Percentiles rank a stretch among this genome's conserved stretches.
Evolutionary conservation across 2,888 invertebrate species (phyloP).

Genomic region (Meta bourneti): DNA sequence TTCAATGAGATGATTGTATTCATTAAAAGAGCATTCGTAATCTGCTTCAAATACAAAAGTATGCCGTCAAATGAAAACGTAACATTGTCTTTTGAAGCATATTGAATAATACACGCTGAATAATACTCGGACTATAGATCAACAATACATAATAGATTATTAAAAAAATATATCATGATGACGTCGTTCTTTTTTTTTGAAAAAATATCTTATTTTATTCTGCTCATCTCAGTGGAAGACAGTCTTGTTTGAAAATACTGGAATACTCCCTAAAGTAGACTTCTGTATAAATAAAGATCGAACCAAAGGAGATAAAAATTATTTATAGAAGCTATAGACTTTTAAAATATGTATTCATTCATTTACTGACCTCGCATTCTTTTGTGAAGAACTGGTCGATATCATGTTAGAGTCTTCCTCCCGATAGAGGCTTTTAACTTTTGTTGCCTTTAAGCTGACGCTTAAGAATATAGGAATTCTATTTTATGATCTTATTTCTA

Average conservation of each 20-base stretch:
- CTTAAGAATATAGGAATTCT: constrained; percentile 50
- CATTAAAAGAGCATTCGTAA: no score
- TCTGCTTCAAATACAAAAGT: no score
- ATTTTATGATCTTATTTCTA: neutral
- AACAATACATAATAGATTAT: no score
- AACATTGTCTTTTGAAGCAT: no score
- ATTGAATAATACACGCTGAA: no score
- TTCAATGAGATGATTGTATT: no score
- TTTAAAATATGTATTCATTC: neutral
- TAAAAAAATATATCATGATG: no score
- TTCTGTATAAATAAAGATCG: neutral
- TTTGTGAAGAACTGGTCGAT: constrained; percentile 26
- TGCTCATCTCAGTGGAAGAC: no score
- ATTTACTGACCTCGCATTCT: neutral
- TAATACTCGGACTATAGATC: no score
- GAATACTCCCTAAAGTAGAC: neutral
- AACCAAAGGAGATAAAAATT: neutral
- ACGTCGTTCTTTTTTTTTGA: no score
- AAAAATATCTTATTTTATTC: no score
- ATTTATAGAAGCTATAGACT: neutral
- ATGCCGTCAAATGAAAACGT: no score
- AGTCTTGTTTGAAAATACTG: neutral
- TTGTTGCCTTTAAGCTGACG: constrained; percentile 27
- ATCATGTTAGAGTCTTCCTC: constrained; percentile 3
- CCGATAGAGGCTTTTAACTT: constrained; percentile 12